Evolutionary conservation across 2,888 invertebrate species (phyloP), one percentile per base, ranked within the genome.

Genomic region (Hypsopygia costalis): DNA sequence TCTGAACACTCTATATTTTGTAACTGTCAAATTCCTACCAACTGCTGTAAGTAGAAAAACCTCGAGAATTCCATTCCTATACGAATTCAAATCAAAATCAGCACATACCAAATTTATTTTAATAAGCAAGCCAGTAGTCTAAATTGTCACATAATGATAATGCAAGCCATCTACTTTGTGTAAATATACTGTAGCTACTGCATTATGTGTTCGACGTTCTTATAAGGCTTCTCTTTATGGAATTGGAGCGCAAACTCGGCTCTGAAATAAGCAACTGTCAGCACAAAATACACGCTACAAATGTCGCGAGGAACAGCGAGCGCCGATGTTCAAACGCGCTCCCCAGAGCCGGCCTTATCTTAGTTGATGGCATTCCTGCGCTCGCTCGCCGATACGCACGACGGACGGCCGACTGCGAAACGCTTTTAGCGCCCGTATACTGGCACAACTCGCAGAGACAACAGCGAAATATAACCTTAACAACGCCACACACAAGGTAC

Each of bases 401-500:
- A 78, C 80, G 74, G 16, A n/a, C n/a, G n/a, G 75, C 70, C 79
- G 80, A 85, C 87, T 86, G 85, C 83, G 81, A 87, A 87, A 86
- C 81, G 87, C 87, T 87, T 86, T 86, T 86, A 87, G 78, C 76
- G 78, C 77, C 79, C 81, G 75, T 78, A 75, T 76, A 71, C 65
- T 62, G 65, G 60, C 30, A 71, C 62, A 55, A 58, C 51, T 36
- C 41, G 25, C 21, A 40, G 28, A 22, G 11, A 28, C 44, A 53
- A 49, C 54, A 52, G 34, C 44, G 38, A 68, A 69, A 69, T 51
- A 50, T 46, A 35, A 54, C 61, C 55, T 68, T 56, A 50, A 38
- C 9, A 1, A 1, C 16, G 33, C 6, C 30, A 3, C 6, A 31
- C 42, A 62, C 51, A 70, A 57, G 56, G 68, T 74, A 44, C 41